Evolutionary conservation across 2,888 invertebrate genomes (phyloP).

Genomic region (Mythimna lalbum): DNA sequence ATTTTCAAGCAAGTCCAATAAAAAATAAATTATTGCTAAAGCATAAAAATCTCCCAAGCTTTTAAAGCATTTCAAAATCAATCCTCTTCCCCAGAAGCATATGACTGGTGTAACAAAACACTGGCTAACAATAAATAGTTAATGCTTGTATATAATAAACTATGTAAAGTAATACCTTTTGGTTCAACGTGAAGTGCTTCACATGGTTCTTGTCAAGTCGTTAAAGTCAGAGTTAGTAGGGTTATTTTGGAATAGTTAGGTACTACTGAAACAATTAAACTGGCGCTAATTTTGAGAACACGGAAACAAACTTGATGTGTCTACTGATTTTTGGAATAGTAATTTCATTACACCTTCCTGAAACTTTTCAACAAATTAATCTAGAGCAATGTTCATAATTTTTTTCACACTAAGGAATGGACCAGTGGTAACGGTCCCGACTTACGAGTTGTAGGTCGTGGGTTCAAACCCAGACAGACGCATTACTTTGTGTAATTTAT

Average conservation of each 20-base stretch:
- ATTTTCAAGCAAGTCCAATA: background rate
- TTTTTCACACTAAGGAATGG: too few relatives aligned
- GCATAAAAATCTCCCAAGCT: background rate
- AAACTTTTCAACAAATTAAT: too few relatives aligned
- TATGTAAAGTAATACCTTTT: conserved; percentile 33
- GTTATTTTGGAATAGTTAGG: conserved; percentile 20
- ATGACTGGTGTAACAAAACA: conserved; percentile 10
- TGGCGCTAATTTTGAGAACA: background rate
- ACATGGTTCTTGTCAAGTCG: conserved; percentile 36
- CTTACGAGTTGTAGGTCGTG: too few relatives aligned
- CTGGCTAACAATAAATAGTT: conserved; percentile 27
- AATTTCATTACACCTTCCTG: too few relatives aligned
- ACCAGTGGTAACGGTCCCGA: too few relatives aligned
- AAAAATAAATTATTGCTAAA: background rate
- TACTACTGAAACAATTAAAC: conserved; percentile 2
- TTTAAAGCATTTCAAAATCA: background rate
- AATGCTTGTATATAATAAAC: conserved; percentile 41
- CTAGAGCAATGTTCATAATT: too few relatives aligned
- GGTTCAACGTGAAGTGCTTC: conserved; percentile 9
- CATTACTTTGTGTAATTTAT: too few relatives aligned
- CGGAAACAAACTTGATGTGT: background rate
- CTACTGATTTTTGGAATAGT: background rate
- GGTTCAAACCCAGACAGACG: too few relatives aligned
- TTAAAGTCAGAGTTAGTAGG: conserved; percentile 20
- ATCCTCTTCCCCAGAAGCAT: background rate